phyloP scores from a whole-genome alignment of 2,888 invertebrate genomes.

The Globia sparganii region DNA sequence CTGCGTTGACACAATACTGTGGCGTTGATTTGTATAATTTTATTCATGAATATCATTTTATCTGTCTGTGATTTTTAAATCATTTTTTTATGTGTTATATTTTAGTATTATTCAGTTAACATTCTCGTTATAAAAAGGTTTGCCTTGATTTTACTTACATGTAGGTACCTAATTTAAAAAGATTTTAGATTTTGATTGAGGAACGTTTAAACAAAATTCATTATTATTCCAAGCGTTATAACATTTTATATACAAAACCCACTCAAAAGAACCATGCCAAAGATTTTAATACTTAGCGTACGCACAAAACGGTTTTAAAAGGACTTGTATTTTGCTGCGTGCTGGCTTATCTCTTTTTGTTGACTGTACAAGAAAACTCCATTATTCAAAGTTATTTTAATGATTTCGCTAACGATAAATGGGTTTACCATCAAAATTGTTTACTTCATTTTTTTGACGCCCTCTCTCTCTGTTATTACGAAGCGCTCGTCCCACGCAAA shows the following conservation, averaged over 20 bases:
- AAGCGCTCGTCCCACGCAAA: slow-evolving; percentile 46
- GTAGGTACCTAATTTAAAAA: too few species aligned
- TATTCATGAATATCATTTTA: too few species aligned
- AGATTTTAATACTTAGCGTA: slow-evolving; percentile 8
- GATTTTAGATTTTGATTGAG: too few species aligned
- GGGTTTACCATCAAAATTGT: slow-evolving; percentile 58
- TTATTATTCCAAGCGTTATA: neutral
- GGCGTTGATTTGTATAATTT: too few species aligned
- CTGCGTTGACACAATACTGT: too few species aligned
- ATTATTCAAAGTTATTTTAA: slow-evolving; percentile 62
- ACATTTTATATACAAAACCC: neutral
- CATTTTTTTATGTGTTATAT: too few species aligned
- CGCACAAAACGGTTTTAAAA: slow-evolving; percentile 19
- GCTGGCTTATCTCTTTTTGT: slow-evolving; percentile 39
- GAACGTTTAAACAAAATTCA: too few species aligned
- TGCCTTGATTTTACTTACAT: too few species aligned
- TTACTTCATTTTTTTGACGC: slow-evolving; percentile 50
- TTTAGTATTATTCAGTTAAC: too few species aligned
- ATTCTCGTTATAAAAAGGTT: too few species aligned
- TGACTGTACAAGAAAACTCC: slow-evolving; percentile 53
- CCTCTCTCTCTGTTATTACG: slow-evolving; percentile 7
- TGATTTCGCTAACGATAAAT: slow-evolving; percentile 55
- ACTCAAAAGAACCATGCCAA: slow-evolving; percentile 6
- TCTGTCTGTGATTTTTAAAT: too few species aligned
- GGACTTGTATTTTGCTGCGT: slow-evolving; percentile 9